These are phyloP conservation scores for Trididemnum miniatum DNA, from an alignment of 23 tunicate genomes.

Conservation along the genomic window DNA sequence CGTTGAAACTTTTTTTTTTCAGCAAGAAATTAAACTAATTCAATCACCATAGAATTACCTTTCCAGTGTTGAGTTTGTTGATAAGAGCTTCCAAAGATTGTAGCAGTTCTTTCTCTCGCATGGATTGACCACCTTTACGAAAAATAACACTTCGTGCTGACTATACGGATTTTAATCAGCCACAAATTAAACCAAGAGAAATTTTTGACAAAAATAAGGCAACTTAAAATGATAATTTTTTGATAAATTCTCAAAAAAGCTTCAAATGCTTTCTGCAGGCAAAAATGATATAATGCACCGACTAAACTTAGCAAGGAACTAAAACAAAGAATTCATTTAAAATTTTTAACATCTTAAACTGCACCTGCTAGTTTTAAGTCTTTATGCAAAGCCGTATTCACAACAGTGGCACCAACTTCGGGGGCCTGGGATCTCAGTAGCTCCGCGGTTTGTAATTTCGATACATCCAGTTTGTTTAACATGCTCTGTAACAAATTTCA, in stretches of 20 bases:
- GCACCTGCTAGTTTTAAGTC: constrained; percentile 73
- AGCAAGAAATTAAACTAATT: too few relatives aligned
- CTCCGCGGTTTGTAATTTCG: constrained; percentile 70
- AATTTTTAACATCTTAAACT: neutral
- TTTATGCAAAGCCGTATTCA: constrained; percentile 52
- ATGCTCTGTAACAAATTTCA: constrained; percentile 45
- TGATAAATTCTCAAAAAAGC: too few relatives aligned
- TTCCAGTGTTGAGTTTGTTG: constrained; percentile 84
- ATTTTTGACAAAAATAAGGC: too few relatives aligned
- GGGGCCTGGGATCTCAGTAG: constrained; percentile 20
- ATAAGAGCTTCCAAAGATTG: constrained; percentile 55
- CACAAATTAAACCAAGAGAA: too few relatives aligned
- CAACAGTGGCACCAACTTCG: constrained; percentile 44
- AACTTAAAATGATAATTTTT: too few relatives aligned
- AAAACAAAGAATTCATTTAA: neutral
- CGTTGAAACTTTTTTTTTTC: too few relatives aligned
- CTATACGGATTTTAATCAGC: too few relatives aligned
- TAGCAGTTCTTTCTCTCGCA: constrained; percentile 51
- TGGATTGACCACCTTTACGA: constrained; percentile 43
- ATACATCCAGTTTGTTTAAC: constrained; percentile 73
- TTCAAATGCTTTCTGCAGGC: too few relatives aligned
- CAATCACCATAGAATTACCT: constrained; percentile 56
- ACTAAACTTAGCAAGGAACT: too few relatives aligned
- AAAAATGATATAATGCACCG: too few relatives aligned
- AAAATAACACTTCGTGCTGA: too few relatives aligned